phyloP scores from a whole-genome alignment of 2,113 vertebrate species.

The Callocephalon fimbriatum region DNA sequence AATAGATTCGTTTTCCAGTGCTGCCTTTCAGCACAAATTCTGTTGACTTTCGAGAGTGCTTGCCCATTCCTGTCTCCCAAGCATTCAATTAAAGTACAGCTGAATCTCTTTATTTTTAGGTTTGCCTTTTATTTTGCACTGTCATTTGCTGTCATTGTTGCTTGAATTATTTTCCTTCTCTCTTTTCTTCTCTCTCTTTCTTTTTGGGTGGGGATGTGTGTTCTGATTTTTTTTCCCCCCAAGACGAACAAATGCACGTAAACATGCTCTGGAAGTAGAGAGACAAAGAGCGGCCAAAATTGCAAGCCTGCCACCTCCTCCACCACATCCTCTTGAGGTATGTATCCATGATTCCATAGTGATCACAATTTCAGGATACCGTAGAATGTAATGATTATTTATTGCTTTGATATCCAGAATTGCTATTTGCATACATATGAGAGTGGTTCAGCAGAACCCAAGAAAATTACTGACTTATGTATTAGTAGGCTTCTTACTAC shows the following conservation, averaged over 20 bases:
- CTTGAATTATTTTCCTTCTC: not conserved
- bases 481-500: not conserved
- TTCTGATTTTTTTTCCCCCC: not conserved
- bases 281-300: conserved; percentile 87
- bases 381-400: not conserved
- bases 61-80: accelerated
- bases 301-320: conserved; percentile 84
- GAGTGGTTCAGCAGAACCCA: not conserved
- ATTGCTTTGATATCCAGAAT: not conserved
- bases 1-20: not conserved
- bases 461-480: not conserved
- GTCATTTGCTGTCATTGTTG: not conserved
- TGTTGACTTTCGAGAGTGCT: not conserved
- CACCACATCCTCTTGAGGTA: conserved; percentile 83
- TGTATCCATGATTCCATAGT: not conserved
- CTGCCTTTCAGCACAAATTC: not conserved
- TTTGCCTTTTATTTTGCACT: not conserved
- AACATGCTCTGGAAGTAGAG: conserved; percentile 85
- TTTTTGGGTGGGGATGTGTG: not conserved
- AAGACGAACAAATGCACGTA: conserved; percentile 84
- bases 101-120: not conserved
- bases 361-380: not conserved
- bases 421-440: not conserved
- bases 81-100: not conserved
- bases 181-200: not conserved